These are phyloP conservation scores for Whitmania pigra DNA, from an alignment of 1,140 invertebrate species.

Conservation along the genomic window DNA sequence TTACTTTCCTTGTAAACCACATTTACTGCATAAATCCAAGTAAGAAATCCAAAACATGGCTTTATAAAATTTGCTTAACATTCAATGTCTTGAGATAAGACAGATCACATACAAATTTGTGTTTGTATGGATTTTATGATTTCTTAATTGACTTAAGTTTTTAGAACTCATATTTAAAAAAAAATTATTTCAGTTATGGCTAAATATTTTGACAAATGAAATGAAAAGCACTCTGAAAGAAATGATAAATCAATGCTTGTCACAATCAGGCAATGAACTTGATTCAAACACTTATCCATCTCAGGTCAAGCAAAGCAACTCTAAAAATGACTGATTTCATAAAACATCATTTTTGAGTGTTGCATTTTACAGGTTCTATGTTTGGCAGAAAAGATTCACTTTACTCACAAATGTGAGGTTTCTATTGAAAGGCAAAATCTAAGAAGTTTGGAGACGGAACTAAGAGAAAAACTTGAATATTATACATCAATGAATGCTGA, in stretches of 20 bases:
- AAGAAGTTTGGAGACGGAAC: conserved; percentile 43
- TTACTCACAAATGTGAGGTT: conserved; percentile 68
- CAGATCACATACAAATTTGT: too few species aligned
- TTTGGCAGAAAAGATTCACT: conserved; percentile 56
- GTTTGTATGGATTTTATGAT: too few species aligned
- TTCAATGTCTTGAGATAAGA: too few species aligned
- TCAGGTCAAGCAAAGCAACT: conserved; percentile 44
- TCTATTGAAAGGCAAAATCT: conserved; percentile 58
- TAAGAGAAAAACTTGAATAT: conserved; percentile 50
- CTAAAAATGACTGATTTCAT: neutral
- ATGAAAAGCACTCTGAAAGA: conserved; percentile 63
- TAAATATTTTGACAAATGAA: conserved; percentile 62
- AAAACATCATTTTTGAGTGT: too few species aligned
- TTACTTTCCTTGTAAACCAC: neutral
- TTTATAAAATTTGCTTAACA: too few species aligned
- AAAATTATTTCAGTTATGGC: conserved; percentile 66
- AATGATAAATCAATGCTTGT: conserved; percentile 57
- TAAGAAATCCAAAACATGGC: too few species aligned
- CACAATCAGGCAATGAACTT: conserved; percentile 45
- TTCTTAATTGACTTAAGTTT: neutral
- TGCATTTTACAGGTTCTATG: conserved; percentile 54
- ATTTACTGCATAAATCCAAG: neutral
- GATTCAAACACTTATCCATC: conserved; percentile 68
- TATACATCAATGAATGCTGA: conserved; percentile 50
- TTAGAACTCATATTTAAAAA: conserved; percentile 20